phyloP scores from a whole-genome alignment of 2,888 invertebrate species.

The Andrena chrysosceles region DNA sequence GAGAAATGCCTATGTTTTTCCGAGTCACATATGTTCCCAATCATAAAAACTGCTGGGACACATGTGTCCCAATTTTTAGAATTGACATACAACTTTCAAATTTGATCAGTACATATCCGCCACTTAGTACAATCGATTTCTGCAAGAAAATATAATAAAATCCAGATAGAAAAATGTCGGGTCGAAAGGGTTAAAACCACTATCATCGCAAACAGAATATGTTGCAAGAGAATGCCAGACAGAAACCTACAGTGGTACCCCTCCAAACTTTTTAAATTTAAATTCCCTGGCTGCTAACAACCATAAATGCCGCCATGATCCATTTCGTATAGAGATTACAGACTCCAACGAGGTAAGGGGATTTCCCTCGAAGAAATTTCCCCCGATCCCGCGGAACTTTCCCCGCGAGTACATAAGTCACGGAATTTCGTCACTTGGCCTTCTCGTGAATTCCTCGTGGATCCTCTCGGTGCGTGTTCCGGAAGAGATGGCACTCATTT shows the following conservation, averaged over 20 bases:
- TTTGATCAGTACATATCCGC: too few relatives aligned
- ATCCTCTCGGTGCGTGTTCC: conserved; percentile 75
- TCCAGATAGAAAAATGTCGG: too few relatives aligned
- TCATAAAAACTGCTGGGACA: too few relatives aligned
- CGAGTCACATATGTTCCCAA: too few relatives aligned
- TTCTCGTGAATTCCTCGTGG: conserved; percentile 67
- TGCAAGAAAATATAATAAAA: too few relatives aligned
- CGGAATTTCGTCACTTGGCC: conserved; percentile 63
- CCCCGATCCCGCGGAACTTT: conserved; percentile 6
- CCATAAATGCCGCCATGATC: neutral
- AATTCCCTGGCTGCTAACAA: neutral
- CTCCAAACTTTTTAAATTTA: neutral
- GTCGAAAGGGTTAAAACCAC: too few relatives aligned
- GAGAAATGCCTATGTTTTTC: too few relatives aligned
- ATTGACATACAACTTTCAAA: too few relatives aligned
- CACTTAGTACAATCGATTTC: too few relatives aligned
- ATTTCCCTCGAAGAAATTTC: neutral
- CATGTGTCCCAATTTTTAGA: too few relatives aligned
- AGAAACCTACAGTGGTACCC: neutral
- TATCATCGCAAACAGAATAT: neutral
- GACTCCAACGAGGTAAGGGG: neutral
- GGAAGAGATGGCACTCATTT: conserved; percentile 86
- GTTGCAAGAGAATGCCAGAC: neutral
- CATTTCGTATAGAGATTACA: conserved; percentile 17
- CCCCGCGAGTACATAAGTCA: conserved; percentile 45